Evolutionary conservation across 2,797 vertebrate genomes (phyloP).

Genomic region (Hipposideros larvatus): DNA sequence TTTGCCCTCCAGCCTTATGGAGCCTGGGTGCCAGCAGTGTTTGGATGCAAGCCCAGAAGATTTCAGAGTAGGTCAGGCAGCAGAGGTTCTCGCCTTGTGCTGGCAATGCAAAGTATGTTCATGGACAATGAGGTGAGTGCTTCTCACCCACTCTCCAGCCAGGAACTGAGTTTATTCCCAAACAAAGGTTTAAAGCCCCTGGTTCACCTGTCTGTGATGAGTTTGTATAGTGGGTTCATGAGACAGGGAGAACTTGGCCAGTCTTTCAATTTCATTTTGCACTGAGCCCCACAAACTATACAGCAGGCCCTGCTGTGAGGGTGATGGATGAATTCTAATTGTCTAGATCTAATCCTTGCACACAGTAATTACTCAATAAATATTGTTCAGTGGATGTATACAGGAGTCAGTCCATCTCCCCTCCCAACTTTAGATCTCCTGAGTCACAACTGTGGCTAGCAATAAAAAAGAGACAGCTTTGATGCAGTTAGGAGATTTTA

Average conservation of each 20-base stretch:
- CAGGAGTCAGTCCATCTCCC: neutral
- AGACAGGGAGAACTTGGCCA: neutral
- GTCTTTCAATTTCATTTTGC: neutral
- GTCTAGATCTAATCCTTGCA: neutral
- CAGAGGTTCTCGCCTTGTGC: neutral
- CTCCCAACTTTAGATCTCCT: neutral
- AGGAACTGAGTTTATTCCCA: neutral
- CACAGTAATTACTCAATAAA: neutral
- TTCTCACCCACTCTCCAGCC: neutral
- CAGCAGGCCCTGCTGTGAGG: neutral
- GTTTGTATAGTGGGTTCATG: neutral
- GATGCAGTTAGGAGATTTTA: neutral
- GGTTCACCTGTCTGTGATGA: neutral
- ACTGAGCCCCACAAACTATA: neutral
- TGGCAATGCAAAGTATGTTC: neutral
- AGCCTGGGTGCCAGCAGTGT: neutral
- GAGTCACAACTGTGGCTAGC: neutral
- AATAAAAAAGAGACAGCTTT: neutral
- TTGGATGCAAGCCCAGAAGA: neutral
- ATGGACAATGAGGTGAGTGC: no score
- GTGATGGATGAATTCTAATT: neutral
- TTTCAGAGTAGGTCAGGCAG: neutral
- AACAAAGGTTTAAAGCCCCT: neutral
- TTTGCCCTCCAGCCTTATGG: neutral
- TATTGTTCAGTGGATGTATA: neutral